A percentile compares a stretch with the other conserved stretches of the same genome.
These are phyloP conservation scores for Peromyscus californicus DNA, from an alignment of 2,113 vertebrate species.

Conservation along the genomic window DNA sequence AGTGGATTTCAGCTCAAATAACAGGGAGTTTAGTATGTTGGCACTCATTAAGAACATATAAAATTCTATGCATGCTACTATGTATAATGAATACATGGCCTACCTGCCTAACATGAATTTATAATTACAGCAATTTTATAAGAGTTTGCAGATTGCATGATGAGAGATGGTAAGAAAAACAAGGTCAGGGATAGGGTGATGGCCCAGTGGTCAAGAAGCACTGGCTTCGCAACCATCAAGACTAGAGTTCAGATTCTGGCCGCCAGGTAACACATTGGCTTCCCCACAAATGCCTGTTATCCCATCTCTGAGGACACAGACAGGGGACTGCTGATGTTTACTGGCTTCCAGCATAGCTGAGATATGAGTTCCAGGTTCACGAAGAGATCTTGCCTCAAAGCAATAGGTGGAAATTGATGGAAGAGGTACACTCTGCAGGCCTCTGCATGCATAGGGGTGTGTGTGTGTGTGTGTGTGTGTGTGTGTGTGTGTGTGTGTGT, in stretches of 20 bases:
- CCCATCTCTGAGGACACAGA: not conserved
- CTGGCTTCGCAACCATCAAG: not conserved
- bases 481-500: no score
- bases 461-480: no score
- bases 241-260: not conserved
- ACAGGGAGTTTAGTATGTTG: not conserved
- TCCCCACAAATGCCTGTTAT: not conserved
- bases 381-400: not conserved
- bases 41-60: not conserved
- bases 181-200: not conserved
- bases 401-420: not conserved
- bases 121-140: not conserved
- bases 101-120: no score
- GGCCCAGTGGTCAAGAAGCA: not conserved
- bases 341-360: not conserved
- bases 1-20: not conserved
- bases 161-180: not conserved
- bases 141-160: not conserved
- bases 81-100: not conserved
- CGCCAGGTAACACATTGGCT: not conserved
- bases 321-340: not conserved
- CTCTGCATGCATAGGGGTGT: not conserved
- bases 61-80: not conserved
- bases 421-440: not conserved
- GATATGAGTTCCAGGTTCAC: not conserved